A percentile compares a stretch with the other conserved stretches of the same genome.
These are phyloP conservation scores for Thecophora atra DNA, from an alignment of 2,888 invertebrate genomes.

Conservation along the genomic window DNA sequence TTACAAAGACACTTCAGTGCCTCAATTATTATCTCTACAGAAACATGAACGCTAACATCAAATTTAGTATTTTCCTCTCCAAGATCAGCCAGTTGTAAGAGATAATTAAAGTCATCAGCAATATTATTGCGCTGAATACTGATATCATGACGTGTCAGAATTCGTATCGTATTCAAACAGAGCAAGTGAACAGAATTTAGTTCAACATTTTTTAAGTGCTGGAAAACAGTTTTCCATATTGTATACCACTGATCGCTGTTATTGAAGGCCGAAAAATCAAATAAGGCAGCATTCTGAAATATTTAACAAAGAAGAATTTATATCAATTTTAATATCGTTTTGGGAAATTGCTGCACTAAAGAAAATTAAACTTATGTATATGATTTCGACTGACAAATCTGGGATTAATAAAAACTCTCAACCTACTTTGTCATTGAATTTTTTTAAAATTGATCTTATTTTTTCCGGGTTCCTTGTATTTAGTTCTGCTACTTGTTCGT, in stretches of 20 bases:
- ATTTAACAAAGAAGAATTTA: conserved; percentile 13
- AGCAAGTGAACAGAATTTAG: conserved; percentile 51
- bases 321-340: not conserved
- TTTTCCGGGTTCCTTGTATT: conserved; percentile 54
- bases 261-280: conserved; percentile 61
- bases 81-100: conserved; percentile 76
- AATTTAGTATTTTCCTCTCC: conserved; percentile 58
- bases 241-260: conserved; percentile 62
- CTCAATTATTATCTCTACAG: conserved; percentile 70
- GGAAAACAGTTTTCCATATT: conserved; percentile 62
- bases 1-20: conserved; percentile 91
- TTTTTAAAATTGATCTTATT: conserved; percentile 53
- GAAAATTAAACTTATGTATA: not conserved
- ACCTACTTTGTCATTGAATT: conserved; percentile 61
- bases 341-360: no score
- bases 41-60: conserved; percentile 39
- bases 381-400: not conserved
- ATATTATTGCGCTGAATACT: conserved; percentile 74
- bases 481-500: conserved; percentile 56
- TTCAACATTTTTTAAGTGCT: conserved; percentile 56
- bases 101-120: conserved; percentile 74
- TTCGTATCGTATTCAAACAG: conserved; percentile 62
- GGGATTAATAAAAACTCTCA: not conserved
- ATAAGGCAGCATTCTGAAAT: conserved; percentile 59
- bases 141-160: conserved; percentile 80